Conservation (phyloP, 2,797 vertebrate species). For the Chelon auratus region DNA sequence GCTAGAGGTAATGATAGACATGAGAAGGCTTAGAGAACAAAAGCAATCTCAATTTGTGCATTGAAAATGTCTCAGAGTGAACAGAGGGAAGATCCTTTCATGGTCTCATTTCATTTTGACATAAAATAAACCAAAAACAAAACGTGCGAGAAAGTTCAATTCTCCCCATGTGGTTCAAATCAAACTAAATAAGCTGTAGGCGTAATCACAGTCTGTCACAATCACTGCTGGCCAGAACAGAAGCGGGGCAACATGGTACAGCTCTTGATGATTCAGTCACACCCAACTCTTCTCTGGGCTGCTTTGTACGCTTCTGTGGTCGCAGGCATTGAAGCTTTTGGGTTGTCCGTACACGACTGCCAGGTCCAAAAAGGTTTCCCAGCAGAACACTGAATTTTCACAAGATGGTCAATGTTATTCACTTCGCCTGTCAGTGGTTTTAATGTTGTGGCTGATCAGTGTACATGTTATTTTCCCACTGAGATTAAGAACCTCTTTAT, state of each 20-base stretch:
- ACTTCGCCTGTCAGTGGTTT: no score
- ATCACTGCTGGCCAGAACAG: background rate
- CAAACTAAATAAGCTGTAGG: slow-evolving; percentile 14
- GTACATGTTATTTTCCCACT: no score
- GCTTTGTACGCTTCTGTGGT: background rate
- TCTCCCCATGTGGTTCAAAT: slow-evolving; percentile 11
- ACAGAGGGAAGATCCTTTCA: background rate
- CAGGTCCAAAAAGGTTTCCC: no score
- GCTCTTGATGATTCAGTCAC: slow-evolving; percentile 12
- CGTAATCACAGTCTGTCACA: slow-evolving; percentile 11
- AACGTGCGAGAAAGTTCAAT: background rate
- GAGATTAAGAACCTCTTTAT: no score
- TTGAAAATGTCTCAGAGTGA: background rate
- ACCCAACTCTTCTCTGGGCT: background rate
- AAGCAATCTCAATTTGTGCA: no score
- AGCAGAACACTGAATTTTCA: no score
- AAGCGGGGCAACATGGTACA: background rate
- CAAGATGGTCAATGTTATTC: no score
- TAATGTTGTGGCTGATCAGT: no score
- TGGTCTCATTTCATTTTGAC: slow-evolving; percentile 2
- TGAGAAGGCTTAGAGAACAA: no score
- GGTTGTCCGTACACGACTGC: no score
- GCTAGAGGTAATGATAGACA: no score
- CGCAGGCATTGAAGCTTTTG: no score
- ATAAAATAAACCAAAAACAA: background rate